Conservation (phyloP, 2,113 vertebrate genomes). For the Gasterosteus nipponicus region DNA sequence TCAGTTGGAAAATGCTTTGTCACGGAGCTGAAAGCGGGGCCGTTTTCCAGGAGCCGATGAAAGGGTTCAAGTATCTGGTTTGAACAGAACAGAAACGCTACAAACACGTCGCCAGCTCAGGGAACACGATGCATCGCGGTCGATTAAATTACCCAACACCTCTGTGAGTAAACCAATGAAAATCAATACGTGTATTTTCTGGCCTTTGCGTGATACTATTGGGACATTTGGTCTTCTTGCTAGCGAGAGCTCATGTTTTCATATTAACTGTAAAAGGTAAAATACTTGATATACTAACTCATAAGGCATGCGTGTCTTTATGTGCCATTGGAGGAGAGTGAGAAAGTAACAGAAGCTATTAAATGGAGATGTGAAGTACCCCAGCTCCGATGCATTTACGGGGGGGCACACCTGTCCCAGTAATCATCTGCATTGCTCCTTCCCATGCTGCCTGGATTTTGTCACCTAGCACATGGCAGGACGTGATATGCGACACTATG, state of each 20-base stretch:
- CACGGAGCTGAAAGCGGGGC: too few relatives aligned
- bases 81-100: not conserved
- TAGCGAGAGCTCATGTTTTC: conserved; percentile 5
- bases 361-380: conserved; percentile 64
- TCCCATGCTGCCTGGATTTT: conserved; percentile 70
- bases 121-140: not conserved
- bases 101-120: not conserved
- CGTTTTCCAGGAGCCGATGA: too few relatives aligned
- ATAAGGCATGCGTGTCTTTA: conserved; percentile 48
- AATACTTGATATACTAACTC: conserved; percentile 3
- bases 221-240: not conserved
- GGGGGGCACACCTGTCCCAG: conserved; percentile 73
- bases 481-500: conserved; percentile 74
- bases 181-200: not conserved
- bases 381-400: conserved; percentile 46
- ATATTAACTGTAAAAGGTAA: conserved; percentile 15
- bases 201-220: not conserved
- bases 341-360: conserved; percentile 58
- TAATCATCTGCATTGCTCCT: conserved; percentile 54
- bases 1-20: not conserved
- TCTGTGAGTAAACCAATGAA: not conserved
- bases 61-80: not conserved
- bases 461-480: conserved; percentile 76
- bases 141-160: not conserved
- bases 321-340: conserved; percentile 50